These are phyloP conservation scores for Drosophila trichaetosa DNA, from an alignment of 2,888 invertebrate species.

Conservation along the genomic window DNA sequence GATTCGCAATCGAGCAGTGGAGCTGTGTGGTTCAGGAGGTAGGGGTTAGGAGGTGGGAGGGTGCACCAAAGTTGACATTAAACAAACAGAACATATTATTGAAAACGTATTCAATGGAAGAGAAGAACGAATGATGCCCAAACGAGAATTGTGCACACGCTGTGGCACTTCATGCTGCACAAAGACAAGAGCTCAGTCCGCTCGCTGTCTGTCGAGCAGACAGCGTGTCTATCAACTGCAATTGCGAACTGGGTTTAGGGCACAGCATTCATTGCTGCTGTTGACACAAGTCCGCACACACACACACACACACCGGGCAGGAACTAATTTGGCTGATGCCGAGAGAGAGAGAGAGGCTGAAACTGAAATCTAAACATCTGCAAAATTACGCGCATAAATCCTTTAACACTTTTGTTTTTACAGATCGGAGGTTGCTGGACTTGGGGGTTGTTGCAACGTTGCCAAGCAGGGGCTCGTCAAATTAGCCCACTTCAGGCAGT, in stretches of 20 bases:
- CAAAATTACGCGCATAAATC: conserved; percentile 83
- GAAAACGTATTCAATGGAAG: conserved; percentile 33
- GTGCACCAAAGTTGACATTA: conserved; percentile 42
- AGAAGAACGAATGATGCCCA: conserved; percentile 14
- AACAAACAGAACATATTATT: conserved; percentile 50
- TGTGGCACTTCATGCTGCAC: conserved; percentile 61
- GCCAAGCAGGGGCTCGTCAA: conserved; percentile 74
- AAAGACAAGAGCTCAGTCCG: conserved; percentile 13
- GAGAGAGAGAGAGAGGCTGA: conserved; percentile 16
- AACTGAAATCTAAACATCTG: conserved; percentile 81
- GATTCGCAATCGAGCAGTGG: conserved; percentile 17
- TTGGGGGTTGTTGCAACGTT: conserved; percentile 64
- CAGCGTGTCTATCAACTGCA: conserved; percentile 72
- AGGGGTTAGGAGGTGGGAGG: not conserved
- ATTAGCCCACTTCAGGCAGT: conserved; percentile 82
- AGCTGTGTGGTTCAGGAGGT: not conserved
- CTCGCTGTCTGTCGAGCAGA: conserved; percentile 45
- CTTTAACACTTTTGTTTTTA: conserved; percentile 77
- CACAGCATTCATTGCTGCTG: conserved; percentile 34
- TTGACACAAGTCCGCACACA: conserved; percentile 68
- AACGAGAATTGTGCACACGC: conserved; percentile 69
- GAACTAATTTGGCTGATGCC: conserved; percentile 59
- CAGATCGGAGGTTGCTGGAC: conserved; percentile 12
- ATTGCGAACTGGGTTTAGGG: conserved; percentile 20
- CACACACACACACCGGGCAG: conserved; percentile 63